These are phyloP conservation scores for Opisthocomus hoazin DNA, from an alignment of 2,113 vertebrate genomes.

Conservation along the genomic window DNA sequence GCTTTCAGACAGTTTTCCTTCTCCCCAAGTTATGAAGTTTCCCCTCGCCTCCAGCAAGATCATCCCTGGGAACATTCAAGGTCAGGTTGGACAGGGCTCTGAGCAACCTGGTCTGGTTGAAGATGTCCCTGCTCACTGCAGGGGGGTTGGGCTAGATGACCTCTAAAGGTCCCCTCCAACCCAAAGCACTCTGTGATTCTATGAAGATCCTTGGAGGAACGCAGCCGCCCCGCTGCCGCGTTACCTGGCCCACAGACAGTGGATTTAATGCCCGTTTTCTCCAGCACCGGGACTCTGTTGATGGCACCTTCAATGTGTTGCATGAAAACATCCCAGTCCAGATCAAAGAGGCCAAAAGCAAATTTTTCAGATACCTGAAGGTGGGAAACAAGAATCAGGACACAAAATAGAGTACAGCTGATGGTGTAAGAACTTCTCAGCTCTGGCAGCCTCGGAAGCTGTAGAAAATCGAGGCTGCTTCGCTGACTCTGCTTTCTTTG, in stretches of 20 bases:
- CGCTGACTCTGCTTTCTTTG: not conserved
- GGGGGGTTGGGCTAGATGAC: no score
- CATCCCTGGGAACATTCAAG: no score
- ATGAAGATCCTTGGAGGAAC: not conserved
- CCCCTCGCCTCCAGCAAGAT: not conserved
- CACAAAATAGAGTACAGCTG: not conserved
- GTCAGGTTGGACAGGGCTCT: no score
- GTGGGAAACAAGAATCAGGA: not conserved
- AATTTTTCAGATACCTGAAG: conserved; percentile 88
- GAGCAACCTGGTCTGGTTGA: no score
- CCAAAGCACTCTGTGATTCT: no score
- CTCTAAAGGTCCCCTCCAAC: no score
- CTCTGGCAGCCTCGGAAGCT: not conserved
- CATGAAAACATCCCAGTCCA: conserved; percentile 95
- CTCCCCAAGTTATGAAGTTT: not conserved
- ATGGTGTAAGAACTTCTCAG: not conserved
- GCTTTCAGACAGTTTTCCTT: not conserved
- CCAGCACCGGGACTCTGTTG: conserved; percentile 86
- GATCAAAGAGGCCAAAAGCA: conserved; percentile 93
- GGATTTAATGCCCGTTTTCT: conserved; percentile 91
- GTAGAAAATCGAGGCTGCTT: not conserved
- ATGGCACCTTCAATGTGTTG: conserved; percentile 91
- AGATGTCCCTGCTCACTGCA: no score
- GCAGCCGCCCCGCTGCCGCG: accelerated
- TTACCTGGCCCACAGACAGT: conserved; percentile 95